Base-by-base conservation (phyloP, 2,113 vertebrate genomes). In the Sander vitreus region DNA sequence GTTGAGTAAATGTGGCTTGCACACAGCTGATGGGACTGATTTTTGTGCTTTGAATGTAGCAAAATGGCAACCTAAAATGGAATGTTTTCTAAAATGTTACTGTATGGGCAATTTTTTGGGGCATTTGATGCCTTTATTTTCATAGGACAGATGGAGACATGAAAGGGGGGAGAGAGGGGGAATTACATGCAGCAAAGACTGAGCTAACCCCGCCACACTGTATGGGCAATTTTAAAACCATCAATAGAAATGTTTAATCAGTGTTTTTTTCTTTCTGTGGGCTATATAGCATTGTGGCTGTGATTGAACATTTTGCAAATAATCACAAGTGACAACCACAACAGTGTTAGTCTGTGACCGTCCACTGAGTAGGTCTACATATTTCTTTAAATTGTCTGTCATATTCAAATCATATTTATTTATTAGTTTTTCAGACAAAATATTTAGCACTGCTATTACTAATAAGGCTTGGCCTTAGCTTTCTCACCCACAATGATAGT, bases 41-140 rank as follows among this genome's bases (percentile, higher is more conserved):
- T 23, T 58, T 63, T 50, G 63, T 58, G 3, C 12, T 73, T 25
- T 51, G 14, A 33, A 63, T 73, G 9, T 10, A 19, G 54, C 12
- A 1, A 18, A 74, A 64, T 63, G 3, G 12, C 54, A 69, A 39
- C 45, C 14, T 64, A 53, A 70, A 65, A 81, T 54, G 15, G 23
- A 78, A 83, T 67, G n/a, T 60, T 68, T 69, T 19, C 33, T 18
- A 25, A 39, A 36, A 51, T 48, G 25, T 50, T 60, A 68, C 8
- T 57, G 8, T n/a, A 14, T 62, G 23, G 50, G 43, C 2, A 67
- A 58, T 58, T 15, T 11, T 3, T 43, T 3, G 2, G 9, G 39
- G 33, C 33, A 33, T 33, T 33, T 33, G 33, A 6, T 33, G 33
- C 39, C 9, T 43, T 43, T 11, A 10, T 43, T 43, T 43, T 43